A percentile compares a stretch with the other conserved stretches of the same genome.
phyloP scores from a whole-genome alignment of 2,888 invertebrate species.

The Latrodectus elegans region DNA sequence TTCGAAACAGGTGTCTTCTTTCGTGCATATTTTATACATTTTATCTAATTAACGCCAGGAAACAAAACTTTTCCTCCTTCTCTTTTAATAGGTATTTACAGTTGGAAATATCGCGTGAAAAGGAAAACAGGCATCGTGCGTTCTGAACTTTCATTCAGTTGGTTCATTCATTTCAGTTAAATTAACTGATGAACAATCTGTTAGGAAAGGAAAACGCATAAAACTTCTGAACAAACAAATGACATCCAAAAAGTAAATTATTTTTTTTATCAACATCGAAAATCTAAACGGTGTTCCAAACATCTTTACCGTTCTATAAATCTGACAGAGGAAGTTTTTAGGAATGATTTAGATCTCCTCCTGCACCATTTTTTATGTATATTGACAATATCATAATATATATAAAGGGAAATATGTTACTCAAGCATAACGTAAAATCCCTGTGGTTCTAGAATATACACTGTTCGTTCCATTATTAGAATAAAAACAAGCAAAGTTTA shows the following conservation, averaged over 20 bases:
- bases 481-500: no score
- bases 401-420: no score
- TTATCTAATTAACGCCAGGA: constrained; percentile 2
- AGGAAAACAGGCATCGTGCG: not conserved
- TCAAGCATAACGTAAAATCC: no score
- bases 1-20: not conserved
- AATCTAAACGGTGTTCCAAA: not conserved
- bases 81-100: not conserved
- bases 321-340: no score
- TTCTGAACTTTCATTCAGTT: not conserved
- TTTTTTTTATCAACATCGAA: not conserved
- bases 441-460: no score
- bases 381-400: no score
- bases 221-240: not conserved
- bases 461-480: no score
- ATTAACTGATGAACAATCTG: not conserved
- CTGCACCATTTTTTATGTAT: no score
- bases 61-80: not conserved
- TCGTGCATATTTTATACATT: not conserved
- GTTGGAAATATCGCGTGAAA: not conserved
- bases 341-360: no score
- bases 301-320: no score
- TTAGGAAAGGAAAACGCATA: not conserved
- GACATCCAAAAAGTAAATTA: not conserved
- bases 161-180: not conserved